A percentile compares a stretch with the other conserved stretches of the same genome.
phyloP scores from a whole-genome alignment of 2,797 vertebrate genomes.

The Rhinoraja longicauda region DNA sequence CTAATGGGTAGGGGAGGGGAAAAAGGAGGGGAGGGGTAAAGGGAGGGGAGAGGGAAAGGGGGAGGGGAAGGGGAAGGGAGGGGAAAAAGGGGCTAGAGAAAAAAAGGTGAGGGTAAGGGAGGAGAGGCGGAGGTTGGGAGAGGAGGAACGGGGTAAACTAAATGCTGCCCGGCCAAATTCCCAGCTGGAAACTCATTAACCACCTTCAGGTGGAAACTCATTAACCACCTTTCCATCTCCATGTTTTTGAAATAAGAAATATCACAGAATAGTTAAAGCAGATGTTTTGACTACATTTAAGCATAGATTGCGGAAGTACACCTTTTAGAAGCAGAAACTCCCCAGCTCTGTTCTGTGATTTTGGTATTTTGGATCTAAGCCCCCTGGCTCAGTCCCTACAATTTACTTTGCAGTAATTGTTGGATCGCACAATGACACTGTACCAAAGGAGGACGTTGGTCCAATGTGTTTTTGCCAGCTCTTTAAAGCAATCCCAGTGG shows the following conservation, averaged over 20 bases:
- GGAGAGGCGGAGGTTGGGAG: too few species aligned
- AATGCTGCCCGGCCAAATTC: neutral
- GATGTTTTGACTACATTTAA: neutral
- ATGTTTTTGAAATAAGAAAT: neutral
- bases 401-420: neutral
- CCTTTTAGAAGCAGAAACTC: neutral
- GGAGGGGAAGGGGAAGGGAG: too few species aligned
- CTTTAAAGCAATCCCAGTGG: neutral
- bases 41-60: too few species aligned
- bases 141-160: neutral
- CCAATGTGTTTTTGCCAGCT: neutral
- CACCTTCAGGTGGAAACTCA: neutral
- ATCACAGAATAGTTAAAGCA: neutral
- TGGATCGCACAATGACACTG: neutral
- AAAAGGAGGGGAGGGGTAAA: too few species aligned
- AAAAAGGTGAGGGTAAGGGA: too few species aligned
- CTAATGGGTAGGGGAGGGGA: too few species aligned
- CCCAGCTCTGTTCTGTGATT: neutral
- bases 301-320: neutral
- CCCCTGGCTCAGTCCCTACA: neutral
- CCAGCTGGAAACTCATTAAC: neutral
- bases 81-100: too few species aligned
- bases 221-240: neutral
- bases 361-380: neutral
- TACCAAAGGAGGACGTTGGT: neutral